Conservation (phyloP, 2,113 vertebrate species). For the Sprattus sprattus region DNA sequence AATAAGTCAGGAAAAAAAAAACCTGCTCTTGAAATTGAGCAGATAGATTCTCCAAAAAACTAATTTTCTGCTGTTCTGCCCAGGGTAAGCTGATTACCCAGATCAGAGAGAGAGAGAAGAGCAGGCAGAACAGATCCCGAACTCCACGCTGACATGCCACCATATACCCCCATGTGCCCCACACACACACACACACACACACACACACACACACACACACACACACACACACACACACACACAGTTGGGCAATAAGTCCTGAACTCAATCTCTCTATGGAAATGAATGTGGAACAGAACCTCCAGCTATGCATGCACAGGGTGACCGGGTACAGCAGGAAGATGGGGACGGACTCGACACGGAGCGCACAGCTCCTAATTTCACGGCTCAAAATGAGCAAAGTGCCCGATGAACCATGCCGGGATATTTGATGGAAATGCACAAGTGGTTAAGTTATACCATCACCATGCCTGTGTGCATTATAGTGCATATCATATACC, state of each 20-base stretch:
- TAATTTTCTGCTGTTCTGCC: conserved; percentile 6
- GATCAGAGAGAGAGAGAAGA: not conserved
- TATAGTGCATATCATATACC: not conserved
- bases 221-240: not conserved
- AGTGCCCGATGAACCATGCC: not conserved
- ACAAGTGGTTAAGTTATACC: not conserved
- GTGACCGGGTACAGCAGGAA: not conserved
- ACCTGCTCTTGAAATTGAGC: conserved; percentile 2
- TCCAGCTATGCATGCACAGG: not conserved
- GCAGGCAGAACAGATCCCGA: not conserved
- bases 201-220: not conserved
- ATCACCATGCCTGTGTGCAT: not conserved
- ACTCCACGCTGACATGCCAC: not conserved
- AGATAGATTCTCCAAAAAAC: not conserved
- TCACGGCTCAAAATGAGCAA: not conserved
- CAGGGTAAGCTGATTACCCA: not conserved
- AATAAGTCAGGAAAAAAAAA: not conserved
- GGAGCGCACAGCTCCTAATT: not conserved
- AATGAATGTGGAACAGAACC: conserved; percentile 2
- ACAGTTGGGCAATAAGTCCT: not conserved
- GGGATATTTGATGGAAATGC: not conserved
- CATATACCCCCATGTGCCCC: not conserved
- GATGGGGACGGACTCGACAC: not conserved
- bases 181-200: not conserved
- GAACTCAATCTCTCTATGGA: conserved; percentile 17